These are phyloP conservation scores for Siniperca undulata DNA, from an alignment of 2,797 vertebrate species.

Conservation along the genomic window DNA sequence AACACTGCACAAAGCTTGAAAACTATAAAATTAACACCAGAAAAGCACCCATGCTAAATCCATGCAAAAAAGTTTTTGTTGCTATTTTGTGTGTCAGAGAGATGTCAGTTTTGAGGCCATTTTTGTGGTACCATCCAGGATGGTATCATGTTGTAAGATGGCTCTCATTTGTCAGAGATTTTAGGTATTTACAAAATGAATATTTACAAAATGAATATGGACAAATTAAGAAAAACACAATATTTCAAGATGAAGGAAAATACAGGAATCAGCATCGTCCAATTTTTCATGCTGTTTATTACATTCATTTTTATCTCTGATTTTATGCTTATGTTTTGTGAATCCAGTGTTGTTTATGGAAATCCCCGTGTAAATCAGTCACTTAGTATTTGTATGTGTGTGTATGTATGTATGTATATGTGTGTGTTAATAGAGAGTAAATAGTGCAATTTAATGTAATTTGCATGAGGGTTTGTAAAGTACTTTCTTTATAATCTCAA, in stretches of 20 bases:
- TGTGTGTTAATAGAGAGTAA: neutral
- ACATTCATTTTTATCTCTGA: conserved; percentile 13
- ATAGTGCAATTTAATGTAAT: neutral
- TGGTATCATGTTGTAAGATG: neutral
- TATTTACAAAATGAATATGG: neutral
- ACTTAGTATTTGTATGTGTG: neutral
- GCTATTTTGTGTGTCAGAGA: neutral
- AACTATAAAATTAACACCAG: neutral
- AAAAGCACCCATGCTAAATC: neutral
- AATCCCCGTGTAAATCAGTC: conserved; percentile 26
- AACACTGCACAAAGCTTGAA: neutral
- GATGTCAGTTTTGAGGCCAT: neutral
- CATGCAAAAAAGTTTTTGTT: neutral
- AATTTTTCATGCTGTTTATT: conserved; percentile 1
- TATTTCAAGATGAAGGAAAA: neutral
- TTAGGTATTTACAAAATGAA: neutral
- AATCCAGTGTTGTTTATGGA: conserved; percentile 21
- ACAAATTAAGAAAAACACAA: neutral
- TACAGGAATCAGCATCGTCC: neutral
- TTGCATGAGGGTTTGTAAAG: neutral
- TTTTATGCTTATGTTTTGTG: conserved; percentile 19
- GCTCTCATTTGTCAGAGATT: neutral
- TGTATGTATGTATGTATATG: conserved; percentile 4
- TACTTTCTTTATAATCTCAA: neutral
- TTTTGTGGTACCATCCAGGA: neutral